Evolutionary conservation across 2,797 vertebrate species (phyloP), one percentile per base, ranked within the genome.

Genomic region (Anniella stebbinsi): DNA sequence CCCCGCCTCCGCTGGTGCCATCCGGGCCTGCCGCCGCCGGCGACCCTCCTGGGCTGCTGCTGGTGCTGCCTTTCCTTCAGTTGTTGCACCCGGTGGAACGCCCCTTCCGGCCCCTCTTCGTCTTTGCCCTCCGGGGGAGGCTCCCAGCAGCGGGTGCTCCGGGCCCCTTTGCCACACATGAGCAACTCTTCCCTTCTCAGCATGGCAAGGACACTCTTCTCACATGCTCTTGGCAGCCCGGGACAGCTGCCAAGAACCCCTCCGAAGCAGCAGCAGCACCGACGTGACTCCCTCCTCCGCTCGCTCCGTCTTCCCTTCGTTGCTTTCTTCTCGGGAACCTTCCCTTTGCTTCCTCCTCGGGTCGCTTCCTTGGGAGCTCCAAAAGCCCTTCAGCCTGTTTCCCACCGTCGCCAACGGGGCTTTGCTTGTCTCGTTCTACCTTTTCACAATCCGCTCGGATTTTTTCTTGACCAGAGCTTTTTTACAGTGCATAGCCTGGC

Each of bases 401-500:
- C 86, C 89, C 87, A 77, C 83, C 38, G 66, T 6, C 83, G 73
- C 18, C 87, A 18, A 57, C 85, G 80, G 92, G 90, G 87, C 70
- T 93, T 67, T 67, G 88, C 88, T 28, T 38, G 54, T 41, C n/a
- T 51, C 91, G 25, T 95, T 98, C 98, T 98, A 98, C 98, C 98
- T 98, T 95, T 98, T 98, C 91, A 98, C 98, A 93, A 97, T 96
- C 94, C 96, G 97, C 85, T 96, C 92, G 9, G 96, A 94, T 98
- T 98, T 98, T 97, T 98, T 98, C 97, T 98, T 98, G 94, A 97
- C 98, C 96, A 97, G 97, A 94, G 97, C 97, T 97, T 97, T 97
- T 97, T 94, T 96, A 95, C 96, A 95, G 97, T 94, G 97, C 98
- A 98, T 98, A 96, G 97, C 98, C 98, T 95, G 97, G 91, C 95